phyloP scores from a whole-genome alignment of 2,113 vertebrate species.

The Ondatra zibethicus region DNA sequence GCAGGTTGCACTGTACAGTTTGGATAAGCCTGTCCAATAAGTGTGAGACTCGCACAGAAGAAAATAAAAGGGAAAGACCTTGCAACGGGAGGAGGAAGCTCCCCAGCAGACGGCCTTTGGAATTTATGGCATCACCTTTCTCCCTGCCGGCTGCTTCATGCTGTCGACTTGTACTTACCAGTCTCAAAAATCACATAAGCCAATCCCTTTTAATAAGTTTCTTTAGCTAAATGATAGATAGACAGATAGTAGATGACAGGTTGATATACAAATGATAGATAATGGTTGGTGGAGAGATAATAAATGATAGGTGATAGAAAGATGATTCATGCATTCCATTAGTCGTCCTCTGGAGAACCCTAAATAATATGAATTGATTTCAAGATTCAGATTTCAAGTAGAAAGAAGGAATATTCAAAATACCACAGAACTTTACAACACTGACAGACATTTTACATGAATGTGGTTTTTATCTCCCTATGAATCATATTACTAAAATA shows the following conservation, averaged over 20 bases:
- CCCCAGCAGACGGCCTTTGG: not conserved
- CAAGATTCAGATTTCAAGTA: conserved; percentile 30
- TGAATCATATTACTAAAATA: conserved; percentile 70
- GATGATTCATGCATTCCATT: not conserved
- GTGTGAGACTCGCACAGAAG: not conserved
- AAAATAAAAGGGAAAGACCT: not conserved
- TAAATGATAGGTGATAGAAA: not conserved
- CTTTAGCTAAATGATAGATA: not conserved
- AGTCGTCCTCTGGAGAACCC: conserved; percentile 33
- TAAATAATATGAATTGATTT: conserved; percentile 12
- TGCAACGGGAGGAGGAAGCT: not conserved
- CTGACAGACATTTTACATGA: conserved; percentile 42
- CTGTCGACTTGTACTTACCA: not conserved
- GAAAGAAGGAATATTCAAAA: conserved; percentile 52
- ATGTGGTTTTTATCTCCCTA: conserved; percentile 25
- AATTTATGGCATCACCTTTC: not conserved
- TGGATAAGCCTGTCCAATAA: not conserved
- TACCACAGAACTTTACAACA: conserved; percentile 36
- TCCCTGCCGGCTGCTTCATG: not conserved
- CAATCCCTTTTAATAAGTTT: not conserved
- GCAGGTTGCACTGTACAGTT: not conserved
- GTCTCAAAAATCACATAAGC: not conserved
- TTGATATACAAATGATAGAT: not conserved
- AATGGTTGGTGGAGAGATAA: not conserved
- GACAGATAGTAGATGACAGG: not conserved